These are phyloP conservation scores for Allochrocebus solatus DNA, from an alignment of 2,797 vertebrate genomes.

Conservation along the genomic window DNA sequence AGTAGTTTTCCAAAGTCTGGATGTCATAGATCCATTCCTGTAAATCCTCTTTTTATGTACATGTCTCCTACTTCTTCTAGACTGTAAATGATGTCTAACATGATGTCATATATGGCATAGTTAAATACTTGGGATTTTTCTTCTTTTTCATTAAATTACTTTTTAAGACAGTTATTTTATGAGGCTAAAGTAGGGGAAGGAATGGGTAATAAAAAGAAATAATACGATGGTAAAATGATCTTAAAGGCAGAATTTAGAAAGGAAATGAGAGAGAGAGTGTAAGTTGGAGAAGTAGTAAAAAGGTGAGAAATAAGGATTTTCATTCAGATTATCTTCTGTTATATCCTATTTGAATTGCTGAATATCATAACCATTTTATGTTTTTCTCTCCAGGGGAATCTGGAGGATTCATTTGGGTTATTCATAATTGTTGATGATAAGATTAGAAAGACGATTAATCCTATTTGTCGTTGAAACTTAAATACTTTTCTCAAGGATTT, in stretches of 20 bases:
- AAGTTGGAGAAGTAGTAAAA: not conserved
- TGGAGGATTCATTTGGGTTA: not conserved
- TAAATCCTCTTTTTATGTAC: not conserved
- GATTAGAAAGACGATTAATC: not conserved
- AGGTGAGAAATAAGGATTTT: not conserved
- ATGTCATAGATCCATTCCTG: not conserved
- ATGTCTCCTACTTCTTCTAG: not conserved
- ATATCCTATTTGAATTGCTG: not conserved
- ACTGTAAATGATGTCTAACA: not conserved
- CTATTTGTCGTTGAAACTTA: slow-evolving; percentile 32
- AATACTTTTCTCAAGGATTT: not conserved
- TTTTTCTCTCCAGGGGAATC: not conserved
- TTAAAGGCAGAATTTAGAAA: slow-evolving; percentile 31
- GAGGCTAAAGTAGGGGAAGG: not conserved
- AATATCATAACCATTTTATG: not conserved
- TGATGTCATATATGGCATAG: not conserved
- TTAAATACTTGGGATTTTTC: not conserved
- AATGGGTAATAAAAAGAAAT: not conserved
- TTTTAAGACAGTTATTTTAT: not conserved
- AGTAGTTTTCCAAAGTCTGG: not conserved
- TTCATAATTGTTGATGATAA: not conserved
- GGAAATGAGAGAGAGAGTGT: not conserved
- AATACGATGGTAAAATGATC: not conserved
- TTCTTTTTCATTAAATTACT: not conserved
- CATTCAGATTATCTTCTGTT: not conserved